phyloP scores from a whole-genome alignment of 2,797 vertebrate genomes.

The Gymnopithys bicolor region DNA sequence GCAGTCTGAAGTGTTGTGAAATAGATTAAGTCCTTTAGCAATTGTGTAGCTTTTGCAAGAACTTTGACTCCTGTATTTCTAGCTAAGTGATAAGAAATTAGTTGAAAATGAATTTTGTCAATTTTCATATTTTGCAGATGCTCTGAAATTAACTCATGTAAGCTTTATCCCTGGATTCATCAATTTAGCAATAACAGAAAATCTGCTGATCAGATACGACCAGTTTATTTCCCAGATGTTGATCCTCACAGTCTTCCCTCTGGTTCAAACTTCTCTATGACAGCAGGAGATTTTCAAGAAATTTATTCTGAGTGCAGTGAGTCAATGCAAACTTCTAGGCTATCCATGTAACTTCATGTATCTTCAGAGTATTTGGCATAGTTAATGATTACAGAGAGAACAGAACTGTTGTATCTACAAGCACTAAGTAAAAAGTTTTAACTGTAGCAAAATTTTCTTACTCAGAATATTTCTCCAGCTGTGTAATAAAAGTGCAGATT shows the following conservation, averaged over 20 bases:
- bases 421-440: background rate
- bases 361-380: background rate
- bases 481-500: background rate
- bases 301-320: constrained; percentile 92
- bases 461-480: background rate
- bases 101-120: constrained; percentile 49
- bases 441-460: background rate
- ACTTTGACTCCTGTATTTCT: background rate
- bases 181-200: constrained; percentile 98
- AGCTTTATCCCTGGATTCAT: constrained; percentile 98
- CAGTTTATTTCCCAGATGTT: constrained; percentile 93
- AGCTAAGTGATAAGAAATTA: background rate
- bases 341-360: background rate
- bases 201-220: constrained; percentile 92
- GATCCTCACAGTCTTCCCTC: constrained; percentile 92
- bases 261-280: constrained; percentile 96
- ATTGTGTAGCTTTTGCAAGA: background rate
- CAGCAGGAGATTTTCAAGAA: constrained; percentile 97
- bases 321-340: constrained; percentile 51
- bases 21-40: background rate
- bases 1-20: background rate
- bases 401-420: background rate
- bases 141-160: constrained; percentile 90
- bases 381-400: background rate
- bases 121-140: constrained; percentile 86